phyloP scores from a whole-genome alignment of 1,140 invertebrate species.

The Antheraea mylitta region DNA sequence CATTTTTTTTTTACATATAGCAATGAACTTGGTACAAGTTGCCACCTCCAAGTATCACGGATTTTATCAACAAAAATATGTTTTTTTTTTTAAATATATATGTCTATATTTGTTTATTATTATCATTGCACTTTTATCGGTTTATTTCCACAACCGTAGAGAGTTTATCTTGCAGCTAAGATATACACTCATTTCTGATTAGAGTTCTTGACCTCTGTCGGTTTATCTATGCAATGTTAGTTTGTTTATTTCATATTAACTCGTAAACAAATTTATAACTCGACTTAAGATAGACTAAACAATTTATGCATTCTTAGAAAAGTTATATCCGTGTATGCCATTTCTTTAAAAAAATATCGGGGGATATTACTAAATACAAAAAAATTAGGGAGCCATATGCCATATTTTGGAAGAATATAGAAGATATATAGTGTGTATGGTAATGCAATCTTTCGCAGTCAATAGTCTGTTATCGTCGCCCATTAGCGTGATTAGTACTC shows the following conservation, averaged over 20 bases:
- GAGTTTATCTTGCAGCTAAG: not conserved
- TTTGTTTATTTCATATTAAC: not conserved
- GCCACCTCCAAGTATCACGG: too few relatives aligned
- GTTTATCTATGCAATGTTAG: not conserved
- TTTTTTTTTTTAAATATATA: too few relatives aligned
- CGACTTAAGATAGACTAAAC: not conserved
- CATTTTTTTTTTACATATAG: too few relatives aligned
- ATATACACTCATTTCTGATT: not conserved
- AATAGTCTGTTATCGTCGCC: slow-evolving; percentile 51
- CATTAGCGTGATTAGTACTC: slow-evolving; percentile 34
- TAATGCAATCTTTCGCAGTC: slow-evolving; percentile 44
- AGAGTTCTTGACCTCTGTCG: not conserved
- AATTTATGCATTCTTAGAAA: not conserved
- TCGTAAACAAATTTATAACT: slow-evolving; percentile 4
- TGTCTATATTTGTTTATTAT: too few relatives aligned
- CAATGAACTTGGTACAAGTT: too few relatives aligned
- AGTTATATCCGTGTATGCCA: too few relatives aligned
- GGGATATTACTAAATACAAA: too few relatives aligned
- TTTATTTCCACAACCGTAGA: not conserved
- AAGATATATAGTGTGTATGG: too few relatives aligned
- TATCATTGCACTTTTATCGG: not conserved
- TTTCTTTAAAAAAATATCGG: too few relatives aligned
- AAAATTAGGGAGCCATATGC: not conserved
- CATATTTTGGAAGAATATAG: too few relatives aligned
- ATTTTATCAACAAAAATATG: too few relatives aligned